phyloP scores from a whole-genome alignment of 2,113 vertebrate genomes.

The Diglossa brunneiventris region DNA sequence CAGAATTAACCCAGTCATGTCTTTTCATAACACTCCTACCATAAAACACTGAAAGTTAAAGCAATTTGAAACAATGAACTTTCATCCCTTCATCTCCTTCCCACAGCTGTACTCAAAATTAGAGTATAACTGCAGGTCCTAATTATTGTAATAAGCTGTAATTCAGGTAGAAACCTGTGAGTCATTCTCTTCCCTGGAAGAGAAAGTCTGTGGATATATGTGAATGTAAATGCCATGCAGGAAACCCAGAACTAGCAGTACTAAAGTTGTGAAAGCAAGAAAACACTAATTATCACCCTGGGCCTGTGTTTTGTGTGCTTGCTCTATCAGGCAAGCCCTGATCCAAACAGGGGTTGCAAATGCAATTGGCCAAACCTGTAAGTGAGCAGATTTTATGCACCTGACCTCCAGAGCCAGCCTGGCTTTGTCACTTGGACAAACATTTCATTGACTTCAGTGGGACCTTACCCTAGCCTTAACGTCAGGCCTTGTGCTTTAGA shows the following conservation, averaged over 20 bases:
- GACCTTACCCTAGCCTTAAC: not conserved
- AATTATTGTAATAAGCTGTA: not conserved
- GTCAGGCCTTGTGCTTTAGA: not conserved
- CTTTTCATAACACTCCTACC: not conserved
- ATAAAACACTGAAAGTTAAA: not conserved
- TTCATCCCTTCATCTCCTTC: not conserved
- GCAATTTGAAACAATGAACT: not conserved
- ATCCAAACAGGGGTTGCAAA: not conserved
- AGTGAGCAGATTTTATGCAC: not conserved
- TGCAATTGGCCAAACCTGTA: not conserved
- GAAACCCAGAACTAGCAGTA: not conserved
- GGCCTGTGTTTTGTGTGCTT: not conserved
- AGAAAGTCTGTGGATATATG: not conserved
- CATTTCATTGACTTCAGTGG: not conserved
- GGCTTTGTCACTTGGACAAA: not conserved
- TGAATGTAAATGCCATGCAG: not conserved
- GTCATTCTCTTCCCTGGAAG: not conserved
- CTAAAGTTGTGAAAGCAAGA: not conserved
- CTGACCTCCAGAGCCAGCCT: not conserved
- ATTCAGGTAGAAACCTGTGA: not conserved
- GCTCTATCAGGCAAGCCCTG: accelerated
- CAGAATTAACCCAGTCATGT: not conserved
- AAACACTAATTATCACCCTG: not conserved
- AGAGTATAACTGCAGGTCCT: not conserved
- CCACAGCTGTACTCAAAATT: not conserved